phyloP scores from a whole-genome alignment of 1,140 invertebrate genomes.

The Lordiphosa mommai region DNA sequence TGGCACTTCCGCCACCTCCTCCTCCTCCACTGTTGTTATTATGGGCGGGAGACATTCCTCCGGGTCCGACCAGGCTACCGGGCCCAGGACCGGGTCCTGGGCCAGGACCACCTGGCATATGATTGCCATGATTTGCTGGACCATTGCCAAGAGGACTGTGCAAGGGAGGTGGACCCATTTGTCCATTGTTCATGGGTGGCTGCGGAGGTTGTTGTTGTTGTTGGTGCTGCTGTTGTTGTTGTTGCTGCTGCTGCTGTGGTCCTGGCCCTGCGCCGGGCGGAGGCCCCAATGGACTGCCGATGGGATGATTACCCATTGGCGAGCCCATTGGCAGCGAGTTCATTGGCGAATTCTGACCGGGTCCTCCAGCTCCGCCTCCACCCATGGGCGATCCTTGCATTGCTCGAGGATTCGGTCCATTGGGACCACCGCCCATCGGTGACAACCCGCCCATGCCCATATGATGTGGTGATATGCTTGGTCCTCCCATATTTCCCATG shows the following conservation, averaged over 20 bases:
- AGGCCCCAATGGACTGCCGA: constrained; percentile 86
- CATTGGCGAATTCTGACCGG: constrained; percentile 82
- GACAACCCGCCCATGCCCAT: constrained; percentile 85
- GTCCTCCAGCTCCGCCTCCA: constrained; percentile 80
- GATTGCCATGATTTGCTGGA: constrained; percentile 60
- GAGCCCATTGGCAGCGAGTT: constrained; percentile 87
- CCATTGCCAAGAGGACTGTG: constrained; percentile 77
- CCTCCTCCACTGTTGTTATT: constrained; percentile 11
- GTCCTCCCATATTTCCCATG: constrained; percentile 81
- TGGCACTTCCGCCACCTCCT: constrained; percentile 5
- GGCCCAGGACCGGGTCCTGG: constrained; percentile 65
- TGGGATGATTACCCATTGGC: constrained; percentile 85
- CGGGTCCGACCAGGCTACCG: constrained; percentile 50
- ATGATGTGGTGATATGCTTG: constrained; percentile 82
- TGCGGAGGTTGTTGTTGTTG: constrained; percentile 74
- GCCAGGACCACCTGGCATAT: constrained; percentile 66
- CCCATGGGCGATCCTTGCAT: constrained; percentile 82
- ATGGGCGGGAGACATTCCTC: constrained; percentile 60
- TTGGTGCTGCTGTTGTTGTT: constrained; percentile 49
- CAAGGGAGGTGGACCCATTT: constrained; percentile 74
- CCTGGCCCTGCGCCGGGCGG: constrained; percentile 81
- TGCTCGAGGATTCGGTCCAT: constrained; percentile 81
- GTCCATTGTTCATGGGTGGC: constrained; percentile 78
- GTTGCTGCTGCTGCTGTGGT: constrained; percentile 22
- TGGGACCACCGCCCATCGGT: constrained; percentile 83